These are phyloP conservation scores for Drosophila malerkotliana DNA, from an alignment of 1,140 invertebrate genomes.

Conservation along the genomic window DNA sequence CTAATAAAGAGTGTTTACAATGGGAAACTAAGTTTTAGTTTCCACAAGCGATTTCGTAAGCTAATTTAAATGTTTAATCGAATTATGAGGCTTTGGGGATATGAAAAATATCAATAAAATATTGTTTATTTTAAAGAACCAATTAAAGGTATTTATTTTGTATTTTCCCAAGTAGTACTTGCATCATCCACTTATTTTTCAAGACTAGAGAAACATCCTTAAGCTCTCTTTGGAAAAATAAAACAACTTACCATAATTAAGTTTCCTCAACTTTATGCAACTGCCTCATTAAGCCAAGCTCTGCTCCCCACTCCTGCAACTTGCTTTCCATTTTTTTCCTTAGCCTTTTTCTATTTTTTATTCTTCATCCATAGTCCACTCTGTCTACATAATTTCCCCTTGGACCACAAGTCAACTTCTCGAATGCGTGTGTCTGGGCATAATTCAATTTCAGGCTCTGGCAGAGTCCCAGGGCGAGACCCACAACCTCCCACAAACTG, in stretches of 20 bases:
- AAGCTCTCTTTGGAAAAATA: not conserved
- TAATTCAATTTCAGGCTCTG: slow-evolving; percentile 46
- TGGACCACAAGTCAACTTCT: slow-evolving; percentile 33
- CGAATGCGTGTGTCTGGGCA: slow-evolving; percentile 35
- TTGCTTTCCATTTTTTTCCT: not conserved
- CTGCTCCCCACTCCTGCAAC: not conserved
- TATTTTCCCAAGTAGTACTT: too few species aligned
- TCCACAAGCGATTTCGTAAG: not conserved
- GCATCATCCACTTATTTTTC: not conserved
- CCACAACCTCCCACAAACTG: not conserved
- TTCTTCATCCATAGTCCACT: slow-evolving; percentile 24
- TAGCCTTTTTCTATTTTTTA: slow-evolving; percentile 13
- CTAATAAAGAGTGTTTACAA: slow-evolving; percentile 31
- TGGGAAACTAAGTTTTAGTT: slow-evolving; percentile 14
- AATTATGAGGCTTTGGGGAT: not conserved
- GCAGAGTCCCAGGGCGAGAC: not conserved
- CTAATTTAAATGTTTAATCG: not conserved
- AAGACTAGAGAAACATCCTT: not conserved
- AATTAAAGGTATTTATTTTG: too few species aligned
- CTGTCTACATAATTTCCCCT: slow-evolving; percentile 39
- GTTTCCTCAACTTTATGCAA: slow-evolving; percentile 5
- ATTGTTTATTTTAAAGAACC: not conserved
- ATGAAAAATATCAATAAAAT: not conserved
- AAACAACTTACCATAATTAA: not conserved
- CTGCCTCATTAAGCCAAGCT: not conserved